Percentiles rank a stretch among this genome's conserved stretches.
Evolutionary conservation across 2,797 vertebrate species (phyloP).

Genomic region (Lacerta agilis): DNA sequence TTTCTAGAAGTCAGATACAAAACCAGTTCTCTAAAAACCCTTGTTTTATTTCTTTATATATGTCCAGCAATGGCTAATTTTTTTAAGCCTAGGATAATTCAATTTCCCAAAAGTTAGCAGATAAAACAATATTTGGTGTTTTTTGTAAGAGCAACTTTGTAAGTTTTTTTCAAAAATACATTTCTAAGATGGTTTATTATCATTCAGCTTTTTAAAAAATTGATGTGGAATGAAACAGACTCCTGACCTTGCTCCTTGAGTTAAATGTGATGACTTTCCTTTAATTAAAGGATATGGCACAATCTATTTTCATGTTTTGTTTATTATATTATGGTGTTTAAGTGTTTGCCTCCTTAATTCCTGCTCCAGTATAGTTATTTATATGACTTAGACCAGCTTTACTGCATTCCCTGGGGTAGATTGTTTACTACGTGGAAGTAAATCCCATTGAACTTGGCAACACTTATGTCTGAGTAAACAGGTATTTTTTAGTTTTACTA

Average conservation of each 20-base stretch:
- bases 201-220: slow-evolving; percentile 54
- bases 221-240: slow-evolving; percentile 28
- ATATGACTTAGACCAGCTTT: slow-evolving; percentile 60
- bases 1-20: background rate
- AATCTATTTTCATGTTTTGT: slow-evolving; percentile 68
- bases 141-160: background rate
- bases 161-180: no score
- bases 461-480: background rate
- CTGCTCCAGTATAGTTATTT: slow-evolving; percentile 69
- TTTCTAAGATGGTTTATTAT: slow-evolving; percentile 36
- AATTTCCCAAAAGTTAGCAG: slow-evolving; percentile 25
- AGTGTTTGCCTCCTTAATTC: slow-evolving; percentile 40
- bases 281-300: slow-evolving; percentile 67
- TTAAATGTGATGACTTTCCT: slow-evolving; percentile 46
- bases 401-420: slow-evolving; percentile 69
- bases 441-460: background rate
- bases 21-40: background rate
- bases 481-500: slow-evolving; percentile 75
- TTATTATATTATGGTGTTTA: slow-evolving; percentile 52
- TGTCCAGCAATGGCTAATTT: slow-evolving; percentile 24
- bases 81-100: slow-evolving; percentile 36
- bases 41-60: background rate
- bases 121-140: slow-evolving; percentile 21
- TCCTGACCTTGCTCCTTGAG: slow-evolving; percentile 46
- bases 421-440: background rate